These are phyloP conservation scores for Notechis scutatus DNA, from an alignment of 2,113 vertebrate species.

Conservation along the genomic window DNA sequence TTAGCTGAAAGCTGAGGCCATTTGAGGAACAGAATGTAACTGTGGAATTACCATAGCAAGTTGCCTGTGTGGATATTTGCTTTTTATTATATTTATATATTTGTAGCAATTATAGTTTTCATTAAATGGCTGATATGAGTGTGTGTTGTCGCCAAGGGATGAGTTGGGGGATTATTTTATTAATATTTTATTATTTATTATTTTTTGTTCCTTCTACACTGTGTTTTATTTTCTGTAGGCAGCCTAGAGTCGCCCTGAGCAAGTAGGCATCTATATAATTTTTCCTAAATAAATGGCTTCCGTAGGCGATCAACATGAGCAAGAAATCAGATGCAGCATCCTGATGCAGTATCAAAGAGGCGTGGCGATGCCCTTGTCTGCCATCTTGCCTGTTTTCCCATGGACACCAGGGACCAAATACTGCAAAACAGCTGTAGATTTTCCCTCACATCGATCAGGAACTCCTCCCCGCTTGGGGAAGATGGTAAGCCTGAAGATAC, in stretches of 20 bases:
- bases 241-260: not conserved
- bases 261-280: not conserved
- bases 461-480: not conserved
- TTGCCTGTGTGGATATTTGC: not conserved
- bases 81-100: not conserved
- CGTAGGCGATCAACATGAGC: not conserved
- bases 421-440: not conserved
- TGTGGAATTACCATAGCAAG: not conserved
- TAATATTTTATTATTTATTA: not conserved
- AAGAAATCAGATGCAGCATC: not conserved
- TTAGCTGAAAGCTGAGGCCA: not conserved
- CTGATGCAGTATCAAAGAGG: not conserved
- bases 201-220: not conserved
- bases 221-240: not conserved
- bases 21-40: not conserved
- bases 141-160: not conserved
- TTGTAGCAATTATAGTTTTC: not conserved
- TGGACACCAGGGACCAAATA: not conserved
- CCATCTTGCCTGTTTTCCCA: not conserved
- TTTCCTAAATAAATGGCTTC: not conserved
- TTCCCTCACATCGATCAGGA: not conserved
- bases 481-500: not conserved
- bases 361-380: not conserved
- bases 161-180: too few species aligned
- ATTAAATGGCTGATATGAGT: not conserved